phyloP scores from a whole-genome alignment of 1,140 invertebrate species.

The Centruroides vittatus region DNA sequence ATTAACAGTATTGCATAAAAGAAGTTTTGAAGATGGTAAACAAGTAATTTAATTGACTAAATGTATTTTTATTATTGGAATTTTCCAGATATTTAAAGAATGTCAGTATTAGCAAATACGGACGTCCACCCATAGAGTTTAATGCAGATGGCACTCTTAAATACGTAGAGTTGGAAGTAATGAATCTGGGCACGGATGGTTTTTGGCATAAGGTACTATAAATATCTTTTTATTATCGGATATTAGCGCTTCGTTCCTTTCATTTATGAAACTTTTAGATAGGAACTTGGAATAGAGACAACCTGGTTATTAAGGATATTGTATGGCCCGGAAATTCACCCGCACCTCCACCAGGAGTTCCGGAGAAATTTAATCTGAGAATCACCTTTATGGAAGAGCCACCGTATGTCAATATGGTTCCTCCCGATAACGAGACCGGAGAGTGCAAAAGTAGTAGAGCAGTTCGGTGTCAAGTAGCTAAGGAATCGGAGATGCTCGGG shows the following conservation, averaged over 20 bases:
- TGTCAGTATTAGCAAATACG: slow-evolving; percentile 23
- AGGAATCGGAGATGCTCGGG: slow-evolving; percentile 6
- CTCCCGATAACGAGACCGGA: slow-evolving; percentile 60
- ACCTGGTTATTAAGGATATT: slow-evolving; percentile 90
- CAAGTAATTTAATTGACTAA: too few relatives aligned
- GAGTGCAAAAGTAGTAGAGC: slow-evolving; percentile 70
- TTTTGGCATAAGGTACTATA: slow-evolving; percentile 71
- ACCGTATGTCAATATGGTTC: slow-evolving; percentile 88
- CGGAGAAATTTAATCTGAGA: slow-evolving; percentile 89
- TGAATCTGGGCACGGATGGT: slow-evolving; percentile 64
- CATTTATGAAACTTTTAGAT: slow-evolving; percentile 41
- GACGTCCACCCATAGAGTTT: slow-evolving; percentile 68
- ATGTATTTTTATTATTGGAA: background rate
- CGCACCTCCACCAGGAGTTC: slow-evolving; percentile 88
- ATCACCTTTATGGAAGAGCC: slow-evolving; percentile 93
- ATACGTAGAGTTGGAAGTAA: slow-evolving; percentile 75
- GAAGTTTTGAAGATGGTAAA: too few relatives aligned
- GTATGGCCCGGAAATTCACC: slow-evolving; percentile 94
- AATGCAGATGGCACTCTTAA: slow-evolving; percentile 74
- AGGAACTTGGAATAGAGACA: slow-evolving; percentile 70
- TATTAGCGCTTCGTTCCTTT: background rate
- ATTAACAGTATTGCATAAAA: too few relatives aligned
- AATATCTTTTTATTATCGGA: slow-evolving; percentile 18
- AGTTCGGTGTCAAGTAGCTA: slow-evolving; percentile 50
- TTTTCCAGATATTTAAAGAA: slow-evolving; percentile 17